phyloP scores from a whole-genome alignment of 2,113 vertebrate genomes.

The Callocephalon fimbriatum region DNA sequence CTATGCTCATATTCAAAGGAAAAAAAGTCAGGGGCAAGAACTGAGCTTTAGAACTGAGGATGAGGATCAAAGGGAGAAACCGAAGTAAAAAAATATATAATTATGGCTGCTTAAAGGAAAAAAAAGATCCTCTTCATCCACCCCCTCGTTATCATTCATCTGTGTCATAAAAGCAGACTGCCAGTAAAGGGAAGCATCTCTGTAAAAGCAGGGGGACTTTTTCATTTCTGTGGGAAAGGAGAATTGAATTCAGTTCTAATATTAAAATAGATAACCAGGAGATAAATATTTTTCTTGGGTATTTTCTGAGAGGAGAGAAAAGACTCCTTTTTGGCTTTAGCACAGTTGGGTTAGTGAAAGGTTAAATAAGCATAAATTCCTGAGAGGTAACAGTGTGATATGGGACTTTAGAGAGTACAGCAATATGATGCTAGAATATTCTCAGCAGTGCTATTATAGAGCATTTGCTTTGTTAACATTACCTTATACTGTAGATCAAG shows the following conservation, averaged over 20 bases:
- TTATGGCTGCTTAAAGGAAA: neutral
- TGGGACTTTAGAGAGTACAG: neutral
- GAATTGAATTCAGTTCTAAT: neutral
- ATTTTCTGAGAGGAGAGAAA: neutral
- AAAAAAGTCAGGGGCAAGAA: neutral
- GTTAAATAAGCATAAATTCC: neutral
- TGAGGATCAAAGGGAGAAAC: neutral
- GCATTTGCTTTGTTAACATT: neutral
- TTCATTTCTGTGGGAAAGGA: neutral
- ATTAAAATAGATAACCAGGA: neutral
- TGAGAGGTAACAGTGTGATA: neutral
- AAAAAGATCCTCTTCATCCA: neutral
- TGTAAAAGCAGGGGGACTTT: neutral
- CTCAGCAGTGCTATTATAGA: neutral
- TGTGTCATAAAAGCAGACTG: neutral
- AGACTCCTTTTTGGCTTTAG: neutral
- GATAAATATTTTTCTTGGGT: constrained; percentile 1
- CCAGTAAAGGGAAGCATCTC: neutral
- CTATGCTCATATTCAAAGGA: neutral
- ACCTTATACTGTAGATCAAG: neutral
- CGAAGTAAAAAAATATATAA: neutral
- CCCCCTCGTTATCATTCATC: neutral
- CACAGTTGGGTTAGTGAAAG: neutral
- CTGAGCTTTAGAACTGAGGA: neutral
- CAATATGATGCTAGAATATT: neutral